Conservation (phyloP, 1,140 invertebrate genomes). For the Leptopilina clavipes region DNA sequence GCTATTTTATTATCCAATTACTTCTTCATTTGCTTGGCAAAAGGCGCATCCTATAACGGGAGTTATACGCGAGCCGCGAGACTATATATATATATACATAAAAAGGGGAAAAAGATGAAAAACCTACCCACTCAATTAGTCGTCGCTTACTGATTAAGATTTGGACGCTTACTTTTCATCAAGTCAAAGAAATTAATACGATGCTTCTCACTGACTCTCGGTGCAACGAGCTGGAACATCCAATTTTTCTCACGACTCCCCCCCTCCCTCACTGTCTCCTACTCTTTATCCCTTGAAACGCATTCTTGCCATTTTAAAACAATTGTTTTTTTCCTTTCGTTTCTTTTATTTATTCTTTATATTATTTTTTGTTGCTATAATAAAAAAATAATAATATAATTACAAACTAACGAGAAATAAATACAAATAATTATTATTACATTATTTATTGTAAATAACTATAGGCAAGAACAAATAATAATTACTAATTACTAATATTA, state of each 20-base stretch:
- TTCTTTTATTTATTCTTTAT: too few species aligned
- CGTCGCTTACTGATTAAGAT: constrained; percentile 36
- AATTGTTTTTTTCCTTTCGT: too few species aligned
- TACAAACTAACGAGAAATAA: too few species aligned
- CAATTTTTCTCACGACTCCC: constrained; percentile 33
- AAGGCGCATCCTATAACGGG: constrained; percentile 6
- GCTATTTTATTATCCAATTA: constrained; percentile 55
- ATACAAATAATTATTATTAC: too few species aligned
- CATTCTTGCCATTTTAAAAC: too few species aligned
- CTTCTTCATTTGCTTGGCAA: constrained; percentile 41
- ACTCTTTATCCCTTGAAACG: neutral
- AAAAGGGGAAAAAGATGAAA: constrained; percentile 39
- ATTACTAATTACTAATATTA: too few species aligned
- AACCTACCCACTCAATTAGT: constrained; percentile 46
- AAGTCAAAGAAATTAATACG: constrained; percentile 34
- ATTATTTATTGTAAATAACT: too few species aligned
- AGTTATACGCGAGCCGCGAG: neutral
- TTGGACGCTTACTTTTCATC: constrained; percentile 38
- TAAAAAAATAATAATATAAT: too few species aligned
- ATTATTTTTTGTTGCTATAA: too few species aligned
- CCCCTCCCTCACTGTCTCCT: neutral
- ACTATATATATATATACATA: too few species aligned
- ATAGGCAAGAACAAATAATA: too few species aligned
- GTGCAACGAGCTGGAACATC: neutral
- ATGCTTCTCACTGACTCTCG: neutral